A percentile compares a stretch with the other conserved stretches of the same genome.
These are phyloP conservation scores for Micrastur ruficollis DNA, from an alignment of 2,797 vertebrate species.

Conservation along the genomic window DNA sequence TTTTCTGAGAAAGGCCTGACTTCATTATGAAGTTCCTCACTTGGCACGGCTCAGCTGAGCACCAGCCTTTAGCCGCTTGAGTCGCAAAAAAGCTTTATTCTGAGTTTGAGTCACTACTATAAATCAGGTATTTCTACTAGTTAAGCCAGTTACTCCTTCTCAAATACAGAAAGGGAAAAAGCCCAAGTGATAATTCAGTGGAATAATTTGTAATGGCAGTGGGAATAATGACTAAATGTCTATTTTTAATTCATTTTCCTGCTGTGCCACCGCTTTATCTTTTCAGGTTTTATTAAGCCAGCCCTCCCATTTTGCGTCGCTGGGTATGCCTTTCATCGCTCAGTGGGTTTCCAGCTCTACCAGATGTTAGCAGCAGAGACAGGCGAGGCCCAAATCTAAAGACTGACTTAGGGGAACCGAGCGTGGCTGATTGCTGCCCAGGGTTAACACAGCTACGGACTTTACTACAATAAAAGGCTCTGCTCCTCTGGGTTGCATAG, in stretches of 20 bases:
- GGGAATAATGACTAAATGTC: slow-evolving; percentile 12
- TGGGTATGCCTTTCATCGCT: not conserved
- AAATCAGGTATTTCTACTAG: not conserved
- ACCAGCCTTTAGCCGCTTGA: not conserved
- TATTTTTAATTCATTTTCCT: slow-evolving; percentile 49
- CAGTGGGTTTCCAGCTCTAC: not conserved
- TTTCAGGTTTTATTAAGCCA: slow-evolving; percentile 18
- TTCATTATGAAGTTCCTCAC: not conserved
- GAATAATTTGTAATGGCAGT: not conserved
- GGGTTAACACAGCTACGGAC: not conserved
- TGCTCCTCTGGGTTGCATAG: not conserved
- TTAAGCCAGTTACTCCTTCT: slow-evolving; percentile 7
- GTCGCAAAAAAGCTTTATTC: not conserved
- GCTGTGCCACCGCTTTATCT: not conserved
- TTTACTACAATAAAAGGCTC: not conserved
- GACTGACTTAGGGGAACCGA: not conserved
- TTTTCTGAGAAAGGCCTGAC: not conserved
- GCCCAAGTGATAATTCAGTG: not conserved
- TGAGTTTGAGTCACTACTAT: not conserved
- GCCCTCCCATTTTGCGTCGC: not conserved
- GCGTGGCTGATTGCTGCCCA: not conserved
- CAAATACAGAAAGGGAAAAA: not conserved
- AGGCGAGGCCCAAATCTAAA: not conserved
- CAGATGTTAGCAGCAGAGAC: not conserved
- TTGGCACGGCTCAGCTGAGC: not conserved